Percentiles rank a stretch among this genome's conserved stretches.
These are phyloP conservation scores for Limnephilus auricula DNA, from an alignment of 2,888 invertebrate genomes.

Conservation along the genomic window DNA sequence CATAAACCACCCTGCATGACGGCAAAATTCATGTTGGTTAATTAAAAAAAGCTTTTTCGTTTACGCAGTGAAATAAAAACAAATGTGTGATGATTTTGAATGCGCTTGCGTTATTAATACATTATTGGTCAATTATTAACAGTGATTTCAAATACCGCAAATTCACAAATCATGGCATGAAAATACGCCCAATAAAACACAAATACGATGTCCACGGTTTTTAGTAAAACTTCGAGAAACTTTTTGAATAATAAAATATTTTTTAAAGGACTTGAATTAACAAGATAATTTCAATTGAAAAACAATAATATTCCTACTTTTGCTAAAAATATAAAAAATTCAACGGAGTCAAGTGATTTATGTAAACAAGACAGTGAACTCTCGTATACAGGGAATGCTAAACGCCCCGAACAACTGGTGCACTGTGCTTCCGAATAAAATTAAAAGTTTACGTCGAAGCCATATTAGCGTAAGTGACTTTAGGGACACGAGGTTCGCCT, in stretches of 20 bases:
- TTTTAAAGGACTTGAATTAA: neutral
- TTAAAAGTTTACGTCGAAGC: constrained; percentile 61
- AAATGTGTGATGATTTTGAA: too few species aligned
- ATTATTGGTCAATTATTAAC: too few species aligned
- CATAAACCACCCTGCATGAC: neutral
- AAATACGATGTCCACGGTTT: neutral
- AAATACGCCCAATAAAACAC: neutral
- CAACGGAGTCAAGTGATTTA: neutral
- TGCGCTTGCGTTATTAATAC: too few species aligned
- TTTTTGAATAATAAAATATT: neutral
- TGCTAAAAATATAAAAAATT: neutral
- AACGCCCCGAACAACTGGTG: neutral
- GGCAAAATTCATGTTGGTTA: too few species aligned
- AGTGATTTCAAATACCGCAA: too few species aligned
- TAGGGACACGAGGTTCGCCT: constrained; percentile 71
- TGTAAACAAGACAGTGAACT: neutral
- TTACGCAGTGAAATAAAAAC: too few species aligned
- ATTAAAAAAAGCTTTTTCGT: too few species aligned
- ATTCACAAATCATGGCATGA: neutral
- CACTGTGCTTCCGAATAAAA: constrained; percentile 41
- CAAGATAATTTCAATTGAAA: neutral
- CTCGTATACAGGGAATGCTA: neutral
- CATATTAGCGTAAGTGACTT: constrained; percentile 62
- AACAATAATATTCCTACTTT: neutral
- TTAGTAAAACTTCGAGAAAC: neutral